These are phyloP conservation scores for Syngnathoides biaculeatus DNA, from an alignment of 2,113 vertebrate genomes.

Conservation along the genomic window DNA sequence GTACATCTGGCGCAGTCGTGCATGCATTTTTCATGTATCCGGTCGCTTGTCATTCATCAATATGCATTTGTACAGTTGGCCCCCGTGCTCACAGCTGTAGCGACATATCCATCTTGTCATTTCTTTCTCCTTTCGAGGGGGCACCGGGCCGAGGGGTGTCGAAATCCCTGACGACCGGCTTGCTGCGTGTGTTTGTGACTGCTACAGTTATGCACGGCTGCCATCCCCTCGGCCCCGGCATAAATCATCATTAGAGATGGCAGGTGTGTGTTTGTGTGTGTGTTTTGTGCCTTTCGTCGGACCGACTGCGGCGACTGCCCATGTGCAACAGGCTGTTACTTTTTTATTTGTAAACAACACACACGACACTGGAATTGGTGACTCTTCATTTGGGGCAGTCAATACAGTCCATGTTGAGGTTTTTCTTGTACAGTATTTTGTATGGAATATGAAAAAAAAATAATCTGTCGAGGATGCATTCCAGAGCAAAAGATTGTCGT, in stretches of 20 bases:
- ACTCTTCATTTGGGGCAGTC: not conserved
- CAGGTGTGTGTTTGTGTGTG: slow-evolving; percentile 48
- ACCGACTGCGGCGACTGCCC: slow-evolving; percentile 40
- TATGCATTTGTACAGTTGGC: slow-evolving; percentile 33
- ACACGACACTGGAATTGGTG: not conserved
- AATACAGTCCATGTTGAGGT: not conserved
- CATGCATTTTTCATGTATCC: slow-evolving; percentile 10
- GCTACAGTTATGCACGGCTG: slow-evolving; percentile 64
- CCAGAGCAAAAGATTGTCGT: no score
- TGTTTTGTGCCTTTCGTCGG: slow-evolving; percentile 14
- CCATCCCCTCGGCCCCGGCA: slow-evolving; percentile 44
- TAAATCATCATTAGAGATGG: slow-evolving; percentile 72
- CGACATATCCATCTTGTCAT: slow-evolving; percentile 46
- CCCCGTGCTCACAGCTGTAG: slow-evolving; percentile 25
- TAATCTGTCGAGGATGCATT: no score
- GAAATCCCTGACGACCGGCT: slow-evolving; percentile 30
- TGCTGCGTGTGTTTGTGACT: slow-evolving; percentile 51
- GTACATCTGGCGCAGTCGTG: slow-evolving; percentile 11
- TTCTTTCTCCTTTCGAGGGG: slow-evolving; percentile 18
- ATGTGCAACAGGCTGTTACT: slow-evolving; percentile 62
- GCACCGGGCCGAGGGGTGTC: slow-evolving; percentile 2
- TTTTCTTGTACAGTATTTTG: not conserved
- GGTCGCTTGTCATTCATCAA: slow-evolving; percentile 38
- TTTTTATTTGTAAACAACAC: slow-evolving; percentile 28
- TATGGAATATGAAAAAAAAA: not conserved